phyloP scores from a whole-genome alignment of 2,797 vertebrate species.

The Argentina silus region DNA sequence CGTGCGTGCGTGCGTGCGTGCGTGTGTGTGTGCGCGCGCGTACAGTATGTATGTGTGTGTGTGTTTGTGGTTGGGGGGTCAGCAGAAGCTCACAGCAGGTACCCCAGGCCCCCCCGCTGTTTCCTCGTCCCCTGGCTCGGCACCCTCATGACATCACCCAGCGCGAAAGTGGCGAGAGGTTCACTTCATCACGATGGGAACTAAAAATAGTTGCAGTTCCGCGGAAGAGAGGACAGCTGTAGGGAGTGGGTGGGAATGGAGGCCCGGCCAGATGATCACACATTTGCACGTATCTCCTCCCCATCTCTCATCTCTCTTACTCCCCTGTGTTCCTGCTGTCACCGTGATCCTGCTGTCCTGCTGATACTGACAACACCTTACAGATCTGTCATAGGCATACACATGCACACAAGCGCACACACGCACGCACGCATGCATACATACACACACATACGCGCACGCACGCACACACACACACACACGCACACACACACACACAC shows the following conservation, averaged over 20 bases:
- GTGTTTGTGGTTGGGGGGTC: conserved; percentile 19
- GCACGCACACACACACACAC: conserved; percentile 2
- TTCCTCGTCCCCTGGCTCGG: conserved; percentile 53
- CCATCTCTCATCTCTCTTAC: background rate
- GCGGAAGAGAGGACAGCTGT: background rate
- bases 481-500: background rate
- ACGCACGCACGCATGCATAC: conserved; percentile 4
- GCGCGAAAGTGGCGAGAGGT: conserved; percentile 74
- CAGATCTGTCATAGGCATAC: background rate
- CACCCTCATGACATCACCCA: conserved; percentile 72
- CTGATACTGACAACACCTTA: background rate
- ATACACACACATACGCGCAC: background rate
- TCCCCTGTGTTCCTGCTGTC: background rate
- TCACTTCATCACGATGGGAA: conserved; percentile 77
- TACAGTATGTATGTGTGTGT: background rate
- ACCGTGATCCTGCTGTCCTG: too few species aligned
- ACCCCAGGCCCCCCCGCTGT: conserved; percentile 23
- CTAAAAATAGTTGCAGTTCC: conserved; percentile 75
- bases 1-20: background rate
- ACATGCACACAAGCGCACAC: background rate
- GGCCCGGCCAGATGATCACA: background rate
- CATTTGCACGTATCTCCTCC: background rate
- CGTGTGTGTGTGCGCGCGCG: background rate
- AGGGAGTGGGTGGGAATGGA: background rate
- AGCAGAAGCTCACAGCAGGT: conserved; percentile 62